Base-by-base conservation (phyloP, 2,888 invertebrate species). In the Euzetes globulus region DNA sequence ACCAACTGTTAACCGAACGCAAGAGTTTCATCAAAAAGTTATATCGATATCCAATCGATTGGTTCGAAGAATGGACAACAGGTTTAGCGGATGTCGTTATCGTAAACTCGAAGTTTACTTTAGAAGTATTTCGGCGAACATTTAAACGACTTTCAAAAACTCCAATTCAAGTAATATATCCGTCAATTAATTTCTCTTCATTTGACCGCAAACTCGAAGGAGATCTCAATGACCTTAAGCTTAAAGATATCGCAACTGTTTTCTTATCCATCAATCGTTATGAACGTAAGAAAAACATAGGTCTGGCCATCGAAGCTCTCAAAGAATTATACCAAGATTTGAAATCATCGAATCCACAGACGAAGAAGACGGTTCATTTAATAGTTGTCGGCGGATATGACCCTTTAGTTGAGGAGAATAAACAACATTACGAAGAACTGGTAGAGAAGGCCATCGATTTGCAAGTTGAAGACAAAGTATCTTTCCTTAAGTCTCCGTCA, bases 331-430 rank as follows among this genome's bases (percentile, higher is more conserved):
- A 70, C 41, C 29, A 73, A 55, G 71, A 45, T 13, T 55, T 52
- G 41, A 55, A 65, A 17, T 33, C 25, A 19, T 52, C 15, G 17
- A 76, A 73, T 29, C 58, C 65, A 37, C 41, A 65, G 17, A 19
- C 19, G 15, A 37, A 73, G 19, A 45, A 45, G 15, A 55, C 75
- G 37, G 87, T 91, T n/a, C 90, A 90, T 82, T 86, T 99, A 74
- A 88, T 98, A 25, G 88, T 99, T 82, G 96, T 95, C 73, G 99
- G 99, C 17, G 99, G 99, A 1, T 99, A 94, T 83, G 99, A 99
- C 82, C 88, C 88, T 1, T 87, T 91, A 68, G 91, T 94, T 37
- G 82, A 85, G 27, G 94, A 97, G 83, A 99, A 99, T 83, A 88
- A 90, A 75, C 89, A 91, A 77, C 89, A 95, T 84, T 92, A 88